Conservation (phyloP, 2,888 invertebrate genomes). For the Hoplodrina blanda region DNA sequence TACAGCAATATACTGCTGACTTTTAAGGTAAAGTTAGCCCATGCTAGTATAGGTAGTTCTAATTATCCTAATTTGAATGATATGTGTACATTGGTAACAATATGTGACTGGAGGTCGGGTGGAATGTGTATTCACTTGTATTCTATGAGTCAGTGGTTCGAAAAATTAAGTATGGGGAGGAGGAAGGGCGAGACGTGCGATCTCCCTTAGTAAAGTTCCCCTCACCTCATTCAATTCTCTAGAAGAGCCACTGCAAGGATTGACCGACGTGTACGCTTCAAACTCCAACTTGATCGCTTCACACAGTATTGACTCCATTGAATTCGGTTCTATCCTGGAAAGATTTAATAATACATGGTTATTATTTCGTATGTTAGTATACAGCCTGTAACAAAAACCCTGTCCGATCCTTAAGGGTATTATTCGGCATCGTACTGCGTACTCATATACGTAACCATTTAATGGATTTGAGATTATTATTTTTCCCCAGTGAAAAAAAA, state of each 20-base stretch:
- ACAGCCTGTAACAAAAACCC: too few relatives aligned
- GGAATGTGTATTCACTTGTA: too few relatives aligned
- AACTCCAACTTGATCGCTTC: conserved; percentile 97
- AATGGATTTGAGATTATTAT: too few relatives aligned
- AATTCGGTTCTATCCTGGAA: conserved; percentile 91
- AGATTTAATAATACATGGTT: not conserved
- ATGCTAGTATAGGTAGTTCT: not conserved
- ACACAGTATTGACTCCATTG: conserved; percentile 95
- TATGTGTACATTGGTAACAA: not conserved
- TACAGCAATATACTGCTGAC: not conserved
- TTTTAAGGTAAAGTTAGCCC: not conserved
- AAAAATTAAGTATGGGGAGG: too few relatives aligned
- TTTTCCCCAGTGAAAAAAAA: too few relatives aligned
- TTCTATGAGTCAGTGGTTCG: too few relatives aligned
- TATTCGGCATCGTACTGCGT: too few relatives aligned
- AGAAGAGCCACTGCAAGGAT: conserved; percentile 91
- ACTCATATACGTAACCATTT: too few relatives aligned
- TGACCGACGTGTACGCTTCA: conserved; percentile 92
- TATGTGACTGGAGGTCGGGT: not conserved
- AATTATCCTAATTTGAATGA: not conserved
- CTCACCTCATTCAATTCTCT: conserved; percentile 92
- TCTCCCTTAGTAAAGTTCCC: too few relatives aligned
- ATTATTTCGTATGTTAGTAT: too few relatives aligned
- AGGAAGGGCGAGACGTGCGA: too few relatives aligned
- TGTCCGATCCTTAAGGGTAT: too few relatives aligned